phyloP scores from a whole-genome alignment of 2,113 vertebrate genomes.

The Sinocyclocheilus anophthalmus region DNA sequence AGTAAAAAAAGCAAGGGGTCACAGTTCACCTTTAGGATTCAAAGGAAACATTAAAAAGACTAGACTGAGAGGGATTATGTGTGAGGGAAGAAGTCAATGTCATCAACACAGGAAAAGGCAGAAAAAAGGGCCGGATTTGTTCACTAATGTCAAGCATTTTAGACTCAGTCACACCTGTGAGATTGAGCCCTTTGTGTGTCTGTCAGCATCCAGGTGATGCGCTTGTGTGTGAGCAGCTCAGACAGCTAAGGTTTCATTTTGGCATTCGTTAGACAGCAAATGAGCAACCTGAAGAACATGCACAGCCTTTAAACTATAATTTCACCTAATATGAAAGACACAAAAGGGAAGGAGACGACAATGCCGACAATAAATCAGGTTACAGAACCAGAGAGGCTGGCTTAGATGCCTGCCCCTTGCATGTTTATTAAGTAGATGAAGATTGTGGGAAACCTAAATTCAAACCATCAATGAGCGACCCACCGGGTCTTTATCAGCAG shows the following conservation, averaged over 20 bases:
- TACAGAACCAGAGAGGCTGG: neutral
- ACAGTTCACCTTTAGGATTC: slow-evolving; percentile 19
- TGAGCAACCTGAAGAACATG: neutral
- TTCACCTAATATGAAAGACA: neutral
- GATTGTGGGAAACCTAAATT: neutral
- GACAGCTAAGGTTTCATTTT: slow-evolving; percentile 27
- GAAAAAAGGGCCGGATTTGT: neutral
- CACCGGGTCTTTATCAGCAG: slow-evolving; percentile 1
- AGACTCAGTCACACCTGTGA: slow-evolving; percentile 35
- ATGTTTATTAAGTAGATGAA: neutral
- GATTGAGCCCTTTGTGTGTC: slow-evolving; percentile 13
- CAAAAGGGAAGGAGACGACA: neutral
- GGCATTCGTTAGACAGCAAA: neutral
- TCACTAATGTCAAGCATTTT: neutral
- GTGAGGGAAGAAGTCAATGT: neutral
- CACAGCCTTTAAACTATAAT: slow-evolving; percentile 1
- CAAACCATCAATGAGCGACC: neutral
- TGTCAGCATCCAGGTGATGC: slow-evolving; percentile 14
- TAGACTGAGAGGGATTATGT: neutral
- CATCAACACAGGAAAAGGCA: neutral
- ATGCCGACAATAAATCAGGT: neutral
- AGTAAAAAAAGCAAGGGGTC: slow-evolving; percentile 1
- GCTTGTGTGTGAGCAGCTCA: slow-evolving; percentile 13
- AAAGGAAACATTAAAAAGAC: slow-evolving; percentile 26
- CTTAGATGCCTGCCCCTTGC: neutral